Conservation (phyloP, 2,888 invertebrate species). For the Tanytarsus gracilentus region DNA sequence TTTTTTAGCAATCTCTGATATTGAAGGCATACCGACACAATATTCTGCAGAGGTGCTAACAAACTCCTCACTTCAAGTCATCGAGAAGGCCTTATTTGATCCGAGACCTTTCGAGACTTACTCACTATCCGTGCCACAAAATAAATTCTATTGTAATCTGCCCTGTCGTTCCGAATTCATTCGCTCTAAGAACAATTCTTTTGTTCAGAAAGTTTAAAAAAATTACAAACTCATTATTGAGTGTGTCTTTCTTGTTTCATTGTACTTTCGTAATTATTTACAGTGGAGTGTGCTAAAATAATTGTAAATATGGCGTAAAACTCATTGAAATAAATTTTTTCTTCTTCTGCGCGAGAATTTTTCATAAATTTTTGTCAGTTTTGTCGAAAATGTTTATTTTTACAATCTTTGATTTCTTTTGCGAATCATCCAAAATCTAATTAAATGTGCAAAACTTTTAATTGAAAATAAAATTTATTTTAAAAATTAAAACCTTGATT, state of each 20-base stretch:
- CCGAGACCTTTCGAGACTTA: constrained; percentile 48
- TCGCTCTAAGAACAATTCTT: not conserved
- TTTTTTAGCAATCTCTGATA: constrained; percentile 37
- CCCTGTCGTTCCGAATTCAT: constrained; percentile 39
- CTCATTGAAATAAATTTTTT: not conserved
- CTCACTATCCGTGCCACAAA: constrained; percentile 38
- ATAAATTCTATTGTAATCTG: constrained; percentile 42
- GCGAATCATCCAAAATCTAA: not conserved
- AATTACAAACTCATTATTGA: not conserved
- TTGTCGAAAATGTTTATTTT: not conserved
- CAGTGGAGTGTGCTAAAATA: no score
- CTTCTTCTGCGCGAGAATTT: no score
- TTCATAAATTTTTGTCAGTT: not conserved
- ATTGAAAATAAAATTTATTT: no score
- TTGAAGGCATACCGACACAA: constrained; percentile 53
- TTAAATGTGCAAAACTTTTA: no score
- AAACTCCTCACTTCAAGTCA: constrained; percentile 50
- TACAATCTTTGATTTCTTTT: not conserved
- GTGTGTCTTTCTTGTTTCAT: no score
- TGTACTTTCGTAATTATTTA: no score
- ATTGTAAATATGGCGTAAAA: no score
- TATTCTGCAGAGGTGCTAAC: constrained; percentile 56
- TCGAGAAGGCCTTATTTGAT: constrained; percentile 54
- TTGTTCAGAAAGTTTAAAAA: constrained; percentile 23
- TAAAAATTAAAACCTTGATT: no score